These are phyloP conservation scores for Myripristis jacobus DNA, from an alignment of 2,797 vertebrate species.

Conservation along the genomic window DNA sequence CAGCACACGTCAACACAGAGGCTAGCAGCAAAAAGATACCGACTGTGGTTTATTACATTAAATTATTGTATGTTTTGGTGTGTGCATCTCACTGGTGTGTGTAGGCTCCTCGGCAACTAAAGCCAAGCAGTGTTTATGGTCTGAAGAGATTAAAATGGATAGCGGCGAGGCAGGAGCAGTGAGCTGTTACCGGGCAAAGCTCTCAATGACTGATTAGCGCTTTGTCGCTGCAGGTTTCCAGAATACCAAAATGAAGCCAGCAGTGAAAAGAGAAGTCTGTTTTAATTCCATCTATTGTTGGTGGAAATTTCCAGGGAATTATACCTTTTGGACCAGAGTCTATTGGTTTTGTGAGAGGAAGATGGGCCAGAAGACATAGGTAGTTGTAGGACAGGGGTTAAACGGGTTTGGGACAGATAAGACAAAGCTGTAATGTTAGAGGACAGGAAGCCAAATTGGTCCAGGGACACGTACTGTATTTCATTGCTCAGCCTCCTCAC, in stretches of 20 bases:
- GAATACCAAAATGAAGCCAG: conserved; percentile 16
- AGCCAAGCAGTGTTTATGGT: conserved; percentile 70
- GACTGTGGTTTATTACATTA: conserved; percentile 68
- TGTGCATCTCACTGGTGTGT: conserved; percentile 50
- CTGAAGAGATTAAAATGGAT: conserved; percentile 66
- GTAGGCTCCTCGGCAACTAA: conserved; percentile 57
- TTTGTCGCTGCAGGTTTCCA: conserved; percentile 32
- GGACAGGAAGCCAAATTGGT: conserved; percentile 22
- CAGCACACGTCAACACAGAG: conserved; percentile 56
- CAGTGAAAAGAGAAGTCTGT: conserved; percentile 35
- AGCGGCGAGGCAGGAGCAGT: conserved; percentile 43
- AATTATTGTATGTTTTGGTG: conserved; percentile 61
- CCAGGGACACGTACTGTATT: conserved; percentile 25
- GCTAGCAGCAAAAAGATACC: conserved; percentile 57
- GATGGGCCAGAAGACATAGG: not conserved
- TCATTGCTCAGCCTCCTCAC: conserved; percentile 23
- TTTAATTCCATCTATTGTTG: conserved; percentile 48
- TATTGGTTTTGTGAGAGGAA: too few relatives aligned
- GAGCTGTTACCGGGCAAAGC: conserved; percentile 59
- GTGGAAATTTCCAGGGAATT: conserved; percentile 35
- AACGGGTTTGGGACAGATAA: not conserved
- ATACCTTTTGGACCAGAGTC: too few relatives aligned
- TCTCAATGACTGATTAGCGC: conserved; percentile 59
- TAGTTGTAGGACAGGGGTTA: not conserved
- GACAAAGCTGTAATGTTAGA: not conserved